Evolutionary conservation across 2,797 vertebrate genomes (phyloP).

Genomic region (Myotis daubentonii): DNA sequence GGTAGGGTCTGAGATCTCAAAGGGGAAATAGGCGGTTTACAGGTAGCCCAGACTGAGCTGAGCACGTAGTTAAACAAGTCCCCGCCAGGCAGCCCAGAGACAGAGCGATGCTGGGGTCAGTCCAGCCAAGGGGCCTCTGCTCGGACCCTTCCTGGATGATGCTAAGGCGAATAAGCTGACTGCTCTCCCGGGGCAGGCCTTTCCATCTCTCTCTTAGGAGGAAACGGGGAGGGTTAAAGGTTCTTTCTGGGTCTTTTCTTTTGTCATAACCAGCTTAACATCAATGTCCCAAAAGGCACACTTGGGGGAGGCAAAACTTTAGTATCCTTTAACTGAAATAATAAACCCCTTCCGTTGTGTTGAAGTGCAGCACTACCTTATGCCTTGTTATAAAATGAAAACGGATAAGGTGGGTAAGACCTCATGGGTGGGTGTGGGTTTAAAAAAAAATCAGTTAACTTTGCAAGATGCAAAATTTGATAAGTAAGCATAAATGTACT

Average conservation of each 20-base stretch:
- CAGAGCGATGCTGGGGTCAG: background rate
- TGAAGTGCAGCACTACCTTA: conserved; percentile 18
- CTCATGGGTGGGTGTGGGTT: background rate
- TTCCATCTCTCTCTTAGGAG: background rate
- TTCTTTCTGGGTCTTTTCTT: background rate
- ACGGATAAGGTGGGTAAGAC: background rate
- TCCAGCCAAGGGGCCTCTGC: background rate
- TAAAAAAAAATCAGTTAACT: conserved; percentile 20
- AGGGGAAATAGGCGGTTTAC: background rate
- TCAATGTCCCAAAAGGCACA: background rate
- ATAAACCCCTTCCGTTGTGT: conserved; percentile 25
- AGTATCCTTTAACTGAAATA: background rate
- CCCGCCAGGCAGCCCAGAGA: background rate
- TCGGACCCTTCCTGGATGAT: background rate
- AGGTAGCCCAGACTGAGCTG: background rate
- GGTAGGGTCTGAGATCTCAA: background rate
- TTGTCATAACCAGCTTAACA: background rate
- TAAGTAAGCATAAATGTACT: conserved; percentile 55
- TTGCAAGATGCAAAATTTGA: conserved; percentile 58
- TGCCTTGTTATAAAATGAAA: conserved; percentile 17
- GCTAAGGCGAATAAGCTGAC: too few relatives aligned
- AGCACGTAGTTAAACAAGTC: background rate
- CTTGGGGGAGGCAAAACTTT: background rate
- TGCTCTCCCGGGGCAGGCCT: background rate
- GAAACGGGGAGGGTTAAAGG: background rate